Evolutionary conservation across 2,888 invertebrate genomes (phyloP).

Genomic region (Zhengitettix transpicula): DNA sequence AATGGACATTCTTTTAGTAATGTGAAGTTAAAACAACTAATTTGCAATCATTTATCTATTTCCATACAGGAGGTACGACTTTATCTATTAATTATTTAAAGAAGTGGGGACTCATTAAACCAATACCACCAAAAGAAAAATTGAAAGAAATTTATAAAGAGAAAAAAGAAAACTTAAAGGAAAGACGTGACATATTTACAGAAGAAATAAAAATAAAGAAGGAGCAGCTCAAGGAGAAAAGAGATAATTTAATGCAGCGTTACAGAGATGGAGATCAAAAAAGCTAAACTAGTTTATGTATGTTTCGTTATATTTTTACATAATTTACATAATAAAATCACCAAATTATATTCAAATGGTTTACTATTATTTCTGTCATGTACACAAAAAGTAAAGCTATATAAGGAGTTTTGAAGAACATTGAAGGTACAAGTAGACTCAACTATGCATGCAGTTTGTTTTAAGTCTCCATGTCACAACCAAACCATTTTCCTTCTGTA

Average conservation of each 20-base stretch:
- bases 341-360: too few species aligned
- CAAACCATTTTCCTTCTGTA: too few species aligned
- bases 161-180: constrained; percentile 31
- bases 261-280: constrained; percentile 21
- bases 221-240: constrained; percentile 19
- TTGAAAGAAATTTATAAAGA: constrained; percentile 45
- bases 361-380: too few species aligned
- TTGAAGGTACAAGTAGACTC: too few species aligned
- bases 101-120: constrained; percentile 64
- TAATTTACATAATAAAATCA: too few species aligned
- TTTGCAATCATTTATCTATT: background rate
- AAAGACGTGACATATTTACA: constrained; percentile 33
- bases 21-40: background rate
- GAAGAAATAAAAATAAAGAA: constrained; percentile 30
- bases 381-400: too few species aligned
- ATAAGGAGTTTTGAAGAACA: too few species aligned
- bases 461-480: too few species aligned
- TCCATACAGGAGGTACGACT: constrained; percentile 60
- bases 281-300: too few species aligned
- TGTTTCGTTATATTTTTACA: too few species aligned
- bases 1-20: background rate
- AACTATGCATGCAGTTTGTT: too few species aligned
- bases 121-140: constrained; percentile 50
- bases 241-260: constrained; percentile 32
- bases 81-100: constrained; percentile 66